These are phyloP conservation scores for Marasmarcha lunaedactyla DNA, from an alignment of 2,888 invertebrate species.

Conservation along the genomic window DNA sequence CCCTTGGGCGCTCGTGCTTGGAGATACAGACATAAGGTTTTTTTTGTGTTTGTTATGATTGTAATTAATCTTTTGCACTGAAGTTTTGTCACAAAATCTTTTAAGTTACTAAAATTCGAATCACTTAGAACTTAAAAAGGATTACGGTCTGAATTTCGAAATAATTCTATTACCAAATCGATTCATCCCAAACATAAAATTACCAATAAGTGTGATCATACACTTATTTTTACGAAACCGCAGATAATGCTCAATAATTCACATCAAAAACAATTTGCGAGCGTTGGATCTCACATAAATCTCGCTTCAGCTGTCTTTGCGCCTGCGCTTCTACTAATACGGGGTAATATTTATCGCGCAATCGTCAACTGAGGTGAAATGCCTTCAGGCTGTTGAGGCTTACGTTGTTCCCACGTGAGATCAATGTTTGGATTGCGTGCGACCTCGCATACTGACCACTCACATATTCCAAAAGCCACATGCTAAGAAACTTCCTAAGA, in stretches of 20 bases:
- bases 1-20: slow-evolving; percentile 49
- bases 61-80: too few species aligned
- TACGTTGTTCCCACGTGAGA: slow-evolving; percentile 63
- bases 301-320: slow-evolving; percentile 31
- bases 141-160: too few species aligned
- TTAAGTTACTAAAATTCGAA: too few species aligned
- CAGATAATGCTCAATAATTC: not conserved
- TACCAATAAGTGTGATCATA: too few species aligned
- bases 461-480: slow-evolving; percentile 14
- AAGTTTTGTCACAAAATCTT: too few species aligned
- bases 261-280: slow-evolving; percentile 17
- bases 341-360: slow-evolving; percentile 59
- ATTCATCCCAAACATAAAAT: too few species aligned
- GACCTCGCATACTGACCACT: slow-evolving; percentile 45
- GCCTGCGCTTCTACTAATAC: slow-evolving; percentile 46
- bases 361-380: slow-evolving; percentile 61
- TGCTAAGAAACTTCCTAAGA: slow-evolving; percentile 13
- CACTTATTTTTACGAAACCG: too few species aligned
- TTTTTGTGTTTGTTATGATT: too few species aligned
- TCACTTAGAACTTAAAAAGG: too few species aligned
- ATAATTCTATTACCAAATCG: too few species aligned
- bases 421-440: slow-evolving; percentile 67
- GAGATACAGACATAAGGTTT: not conserved
- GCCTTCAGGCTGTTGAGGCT: slow-evolving; percentile 56
- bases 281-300: slow-evolving; percentile 30